Conservation (phyloP, 2,113 vertebrate species). For the Bathybates hornii region DNA sequence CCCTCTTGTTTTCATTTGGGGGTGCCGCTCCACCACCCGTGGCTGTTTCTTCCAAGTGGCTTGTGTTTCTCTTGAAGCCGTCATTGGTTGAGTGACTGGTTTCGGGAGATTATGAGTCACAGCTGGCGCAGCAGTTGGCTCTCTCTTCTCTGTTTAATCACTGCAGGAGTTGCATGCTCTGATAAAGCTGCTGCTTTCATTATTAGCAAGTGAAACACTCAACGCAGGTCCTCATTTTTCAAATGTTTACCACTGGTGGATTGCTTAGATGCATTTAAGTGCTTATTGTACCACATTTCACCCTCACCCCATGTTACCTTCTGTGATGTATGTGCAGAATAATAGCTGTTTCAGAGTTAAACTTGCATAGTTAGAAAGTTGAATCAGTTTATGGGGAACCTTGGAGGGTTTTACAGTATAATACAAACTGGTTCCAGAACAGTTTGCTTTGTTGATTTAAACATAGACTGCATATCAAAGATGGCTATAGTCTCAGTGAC, state of each 20-base stretch:
- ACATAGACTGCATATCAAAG: not conserved
- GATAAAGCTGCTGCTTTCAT: not conserved
- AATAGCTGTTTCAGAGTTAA: not conserved
- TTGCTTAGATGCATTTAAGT: not conserved
- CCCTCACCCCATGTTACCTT: not conserved
- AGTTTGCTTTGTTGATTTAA: not conserved
- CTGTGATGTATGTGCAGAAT: not conserved
- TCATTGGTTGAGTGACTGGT: not conserved
- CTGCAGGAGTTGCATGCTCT: conserved; percentile 2
- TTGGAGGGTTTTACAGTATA: not conserved
- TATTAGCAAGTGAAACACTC: not conserved
- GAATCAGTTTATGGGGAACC: not conserved
- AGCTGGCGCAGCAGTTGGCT: conserved; percentile 1
- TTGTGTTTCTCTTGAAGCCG: conserved; percentile 7
- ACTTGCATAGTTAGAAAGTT: not conserved
- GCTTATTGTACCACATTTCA: not conserved
- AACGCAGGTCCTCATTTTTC: not conserved
- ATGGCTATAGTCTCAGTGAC: not conserved
- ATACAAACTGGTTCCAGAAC: not conserved
- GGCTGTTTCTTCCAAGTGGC: not conserved
- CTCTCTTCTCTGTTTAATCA: conserved; percentile 15
- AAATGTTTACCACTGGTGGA: conserved; percentile 18
- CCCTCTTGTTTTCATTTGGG: not conserved
- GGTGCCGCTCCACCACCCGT: not conserved
- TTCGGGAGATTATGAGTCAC: conserved; percentile 35